phyloP scores from a whole-genome alignment of 2,113 vertebrate species.

The Cinclus cinclus region DNA sequence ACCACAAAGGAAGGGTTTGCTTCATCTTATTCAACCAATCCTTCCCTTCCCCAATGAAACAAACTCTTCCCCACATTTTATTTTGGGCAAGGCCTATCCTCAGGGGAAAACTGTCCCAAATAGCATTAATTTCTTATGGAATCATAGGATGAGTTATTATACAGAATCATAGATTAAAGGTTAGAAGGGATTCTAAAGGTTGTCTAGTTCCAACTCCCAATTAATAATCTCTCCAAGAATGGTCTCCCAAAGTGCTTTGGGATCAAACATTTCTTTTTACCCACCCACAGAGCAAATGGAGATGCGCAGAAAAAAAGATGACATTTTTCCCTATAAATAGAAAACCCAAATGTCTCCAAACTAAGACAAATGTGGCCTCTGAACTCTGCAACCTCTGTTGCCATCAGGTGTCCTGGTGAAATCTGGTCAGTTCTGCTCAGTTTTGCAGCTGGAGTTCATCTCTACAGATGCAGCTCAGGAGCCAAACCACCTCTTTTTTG shows the following conservation, averaged over 20 bases:
- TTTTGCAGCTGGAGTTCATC: background rate
- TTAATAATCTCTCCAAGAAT: background rate
- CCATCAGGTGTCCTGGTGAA: background rate
- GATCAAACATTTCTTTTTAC: background rate
- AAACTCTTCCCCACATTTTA: background rate
- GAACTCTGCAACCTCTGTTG: background rate
- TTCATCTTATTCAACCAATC: background rate
- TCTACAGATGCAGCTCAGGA: background rate
- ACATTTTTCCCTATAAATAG: background rate
- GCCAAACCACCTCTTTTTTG: background rate
- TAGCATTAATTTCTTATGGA: background rate
- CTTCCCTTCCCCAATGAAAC: background rate
- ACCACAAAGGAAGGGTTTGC: background rate
- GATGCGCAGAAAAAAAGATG: background rate
- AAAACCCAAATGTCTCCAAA: background rate
- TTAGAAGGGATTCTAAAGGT: background rate
- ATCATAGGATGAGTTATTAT: background rate
- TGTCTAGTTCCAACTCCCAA: background rate
- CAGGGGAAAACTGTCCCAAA: background rate
- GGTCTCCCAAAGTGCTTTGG: background rate
- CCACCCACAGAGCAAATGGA: background rate
- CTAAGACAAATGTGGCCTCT: background rate
- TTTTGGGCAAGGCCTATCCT: background rate
- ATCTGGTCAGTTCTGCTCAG: background rate
- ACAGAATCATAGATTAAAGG: background rate